Conservation (phyloP, 2,797 vertebrate genomes). For the Natrix natrix region DNA sequence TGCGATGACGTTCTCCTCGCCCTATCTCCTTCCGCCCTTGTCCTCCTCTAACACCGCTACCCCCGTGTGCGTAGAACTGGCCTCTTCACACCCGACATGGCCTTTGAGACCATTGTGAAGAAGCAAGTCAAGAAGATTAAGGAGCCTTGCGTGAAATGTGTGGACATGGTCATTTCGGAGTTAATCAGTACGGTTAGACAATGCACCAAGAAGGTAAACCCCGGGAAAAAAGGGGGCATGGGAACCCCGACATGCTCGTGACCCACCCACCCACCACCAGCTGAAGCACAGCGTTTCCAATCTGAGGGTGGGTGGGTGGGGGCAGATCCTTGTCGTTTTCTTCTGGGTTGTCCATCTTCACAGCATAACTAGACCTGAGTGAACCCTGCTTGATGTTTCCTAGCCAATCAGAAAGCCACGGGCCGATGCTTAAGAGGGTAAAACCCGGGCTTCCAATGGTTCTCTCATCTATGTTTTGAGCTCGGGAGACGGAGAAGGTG, state of each 20-base stretch:
- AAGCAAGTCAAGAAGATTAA: conserved; percentile 99
- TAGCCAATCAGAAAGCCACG: conserved; percentile 61
- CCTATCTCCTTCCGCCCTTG: conserved; percentile 57
- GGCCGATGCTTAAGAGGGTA: background rate
- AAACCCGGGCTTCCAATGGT: background rate
- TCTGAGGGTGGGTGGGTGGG: conserved; percentile 36
- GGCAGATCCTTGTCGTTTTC: conserved; percentile 41
- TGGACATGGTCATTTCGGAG: conserved; percentile 99
- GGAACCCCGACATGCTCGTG: conserved; percentile 45
- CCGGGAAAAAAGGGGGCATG: conserved; percentile 46
- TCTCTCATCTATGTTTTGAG: background rate
- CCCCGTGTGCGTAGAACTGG: conserved; percentile 90
- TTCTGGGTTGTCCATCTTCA: conserved; percentile 58
- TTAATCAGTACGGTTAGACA: conserved; percentile 99
- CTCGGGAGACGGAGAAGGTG: background rate
- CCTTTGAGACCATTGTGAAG: conserved; percentile 99
- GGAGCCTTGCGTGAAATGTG: conserved; percentile 99
- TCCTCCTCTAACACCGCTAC: conserved; percentile 59
- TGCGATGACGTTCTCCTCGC: conserved; percentile 67
- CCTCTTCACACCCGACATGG: conserved; percentile 99
- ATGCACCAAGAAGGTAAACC: conserved; percentile 99
- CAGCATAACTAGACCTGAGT: conserved; percentile 76
- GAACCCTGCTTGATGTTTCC: conserved; percentile 40
- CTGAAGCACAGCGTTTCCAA: conserved; percentile 56
- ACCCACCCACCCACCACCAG: conserved; percentile 48